These are phyloP conservation scores for Lethenteron reissneri DNA, from an alignment of 2,113 vertebrate genomes.

Conservation along the genomic window DNA sequence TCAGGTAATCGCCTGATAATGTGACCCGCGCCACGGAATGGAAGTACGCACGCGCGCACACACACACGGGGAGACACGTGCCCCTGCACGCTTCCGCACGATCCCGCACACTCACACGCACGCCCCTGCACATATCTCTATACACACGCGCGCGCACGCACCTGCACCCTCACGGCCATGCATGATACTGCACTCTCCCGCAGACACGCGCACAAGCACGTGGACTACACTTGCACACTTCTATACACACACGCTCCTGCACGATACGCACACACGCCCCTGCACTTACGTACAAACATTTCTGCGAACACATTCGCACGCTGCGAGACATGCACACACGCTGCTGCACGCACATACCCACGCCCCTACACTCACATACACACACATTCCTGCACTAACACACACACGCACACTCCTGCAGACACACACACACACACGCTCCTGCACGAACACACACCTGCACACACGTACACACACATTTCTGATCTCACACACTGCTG, in stretches of 20 bases:
- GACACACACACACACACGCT: neutral
- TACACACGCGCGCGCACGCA: no score
- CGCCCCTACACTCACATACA: neutral
- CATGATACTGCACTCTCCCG: no score
- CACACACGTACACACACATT: constrained; percentile 3
- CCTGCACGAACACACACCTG: neutral
- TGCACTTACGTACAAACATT: no score
- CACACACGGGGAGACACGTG: neutral
- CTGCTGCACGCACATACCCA: neutral
- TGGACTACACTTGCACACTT: no score
- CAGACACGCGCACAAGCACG: no score
- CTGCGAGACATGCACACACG: neutral
- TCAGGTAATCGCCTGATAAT: no score
- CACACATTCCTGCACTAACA: neutral
- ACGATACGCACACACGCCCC: no score
- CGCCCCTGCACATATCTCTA: neutral
- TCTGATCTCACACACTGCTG: neutral
- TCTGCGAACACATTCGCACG: neutral
- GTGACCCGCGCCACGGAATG: no score
- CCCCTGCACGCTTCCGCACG: neutral
- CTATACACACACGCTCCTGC: no score
- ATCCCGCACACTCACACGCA: neutral
- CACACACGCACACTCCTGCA: neutral
- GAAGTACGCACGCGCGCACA: neutral
- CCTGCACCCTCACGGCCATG: no score